Evolutionary conservation across 2,113 vertebrate species (phyloP), one percentile per base, ranked within the genome.

Genomic region (Plecotus auritus): DNA sequence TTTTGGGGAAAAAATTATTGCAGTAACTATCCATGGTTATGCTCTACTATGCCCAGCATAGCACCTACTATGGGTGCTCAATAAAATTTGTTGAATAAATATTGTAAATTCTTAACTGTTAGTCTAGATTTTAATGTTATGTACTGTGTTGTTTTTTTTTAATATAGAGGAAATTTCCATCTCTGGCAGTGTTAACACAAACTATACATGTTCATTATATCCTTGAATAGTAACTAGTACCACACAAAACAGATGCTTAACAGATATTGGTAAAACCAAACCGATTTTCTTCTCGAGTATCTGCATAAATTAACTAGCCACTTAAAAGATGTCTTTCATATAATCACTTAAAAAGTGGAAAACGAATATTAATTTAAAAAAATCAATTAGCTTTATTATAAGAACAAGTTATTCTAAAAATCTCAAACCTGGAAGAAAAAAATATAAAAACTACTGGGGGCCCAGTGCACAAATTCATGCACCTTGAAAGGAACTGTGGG

Each of bases 321-420:
- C 35, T 59, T 83, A 72, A 69, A 86, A 85, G 47, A 72, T 37
- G 0, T 90, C 35, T 83, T 81, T 83, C 40, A 69, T 54, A 84
- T 87, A 74, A 92, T 42, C 42, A 84, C 22, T 74, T 83, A 84
- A n/a, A 49, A 92, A 85, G 35, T 40, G 16, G 51, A 88, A 88
- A 90, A 90, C 9, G 70, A 91, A 37, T 73, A 88, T 26, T 64
- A 88, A 91, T 73, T 37, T 49, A 40, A 70, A 94, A 94, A 95
- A 61, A 72, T 51, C 37, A 94, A 73, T 85, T 90, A 74, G 40
- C 28, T 84, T 82, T 91, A 88, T 81, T 66, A 51, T 90, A 92
- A 17, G 86, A 51, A 26, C 2, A 93, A 81, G 9, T 85, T 91
- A 77, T 22, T 22, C 56, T 30, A 88, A 94, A 96, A 86, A 69